Percentiles rank a stretch among this genome's conserved stretches.
These are phyloP conservation scores for Halisarca cf. caerulea DNA, from an alignment of 37 sponge, comb jelly and placozoan genomes.

Conservation along the genomic window DNA sequence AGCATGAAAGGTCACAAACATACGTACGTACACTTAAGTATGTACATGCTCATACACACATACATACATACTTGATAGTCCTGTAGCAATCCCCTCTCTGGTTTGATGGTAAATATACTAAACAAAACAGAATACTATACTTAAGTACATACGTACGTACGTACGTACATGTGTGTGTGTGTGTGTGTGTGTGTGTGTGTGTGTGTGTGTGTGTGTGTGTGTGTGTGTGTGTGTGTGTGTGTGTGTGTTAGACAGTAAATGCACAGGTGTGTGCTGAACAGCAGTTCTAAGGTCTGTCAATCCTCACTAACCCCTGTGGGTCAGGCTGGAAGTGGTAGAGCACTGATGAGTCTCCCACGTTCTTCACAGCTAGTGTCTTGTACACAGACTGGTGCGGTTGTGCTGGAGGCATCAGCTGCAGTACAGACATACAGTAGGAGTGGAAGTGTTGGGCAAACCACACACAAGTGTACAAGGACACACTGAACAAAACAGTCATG, in stretches of 20 bases:
- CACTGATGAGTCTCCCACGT: constrained; percentile 73
- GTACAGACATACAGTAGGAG: neutral
- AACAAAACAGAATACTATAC: too few relatives aligned
- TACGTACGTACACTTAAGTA: too few relatives aligned
- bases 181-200: too few relatives aligned
- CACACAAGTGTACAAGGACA: neutral
- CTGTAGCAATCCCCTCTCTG: constrained; percentile 50
- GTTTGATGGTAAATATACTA: constrained; percentile 65
- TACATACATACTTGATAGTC: constrained; percentile 7
- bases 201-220: neutral
- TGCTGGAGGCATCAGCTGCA: constrained; percentile 69
- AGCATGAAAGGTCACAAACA: too few relatives aligned
- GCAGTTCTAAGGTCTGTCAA: neutral
- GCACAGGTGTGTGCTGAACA: neutral
- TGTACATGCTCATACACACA: too few relatives aligned
- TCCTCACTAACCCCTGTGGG: constrained; percentile 39
- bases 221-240: neutral
- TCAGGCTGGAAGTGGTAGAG: constrained; percentile 73
- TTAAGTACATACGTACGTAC: too few relatives aligned
- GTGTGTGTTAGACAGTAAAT: too few relatives aligned
- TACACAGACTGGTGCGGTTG: constrained; percentile 51
- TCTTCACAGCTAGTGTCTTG: constrained; percentile 61
- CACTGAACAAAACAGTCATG: neutral
- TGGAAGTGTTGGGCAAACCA: neutral
- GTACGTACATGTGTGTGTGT: too few relatives aligned